phyloP scores from a whole-genome alignment of 1,140 invertebrate genomes.

The Meteorus sp. region DNA sequence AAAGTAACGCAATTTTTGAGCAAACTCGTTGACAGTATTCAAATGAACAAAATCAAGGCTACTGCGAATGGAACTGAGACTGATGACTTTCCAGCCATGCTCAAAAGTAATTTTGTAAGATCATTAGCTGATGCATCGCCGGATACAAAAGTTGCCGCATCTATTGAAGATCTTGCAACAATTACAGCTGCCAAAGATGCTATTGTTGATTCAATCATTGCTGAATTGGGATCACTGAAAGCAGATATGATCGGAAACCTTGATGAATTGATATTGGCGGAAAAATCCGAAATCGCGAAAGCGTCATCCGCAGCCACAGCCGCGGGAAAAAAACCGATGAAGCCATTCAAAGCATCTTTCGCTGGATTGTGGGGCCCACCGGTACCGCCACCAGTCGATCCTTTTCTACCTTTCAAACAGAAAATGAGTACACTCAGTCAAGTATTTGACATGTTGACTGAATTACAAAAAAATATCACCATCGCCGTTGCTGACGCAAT shows the following conservation, averaged over 20 bases:
- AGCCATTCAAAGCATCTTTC: conserved; percentile 37
- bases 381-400: conserved; percentile 35
- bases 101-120: conserved; percentile 18
- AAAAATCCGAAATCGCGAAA: too few species aligned
- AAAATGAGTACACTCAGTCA: conserved; percentile 48
- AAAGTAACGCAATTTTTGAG: conserved; percentile 48
- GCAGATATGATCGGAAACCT: conserved; percentile 47
- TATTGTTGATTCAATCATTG: conserved; percentile 46
- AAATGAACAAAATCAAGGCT: conserved; percentile 37
- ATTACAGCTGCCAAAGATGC: conserved; percentile 46
- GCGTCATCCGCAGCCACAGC: conserved; percentile 13
- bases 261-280: conserved; percentile 43
- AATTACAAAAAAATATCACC: conserved; percentile 49
- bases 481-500: conserved; percentile 37
- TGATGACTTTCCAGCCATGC: conserved; percentile 16
- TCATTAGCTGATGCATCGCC: conserved; percentile 31
- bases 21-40: conserved; percentile 48
- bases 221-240: conserved; percentile 47
- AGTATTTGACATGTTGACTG: conserved; percentile 53
- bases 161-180: conserved; percentile 41
- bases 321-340: conserved; percentile 36
- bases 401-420: conserved; percentile 46
- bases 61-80: conserved; percentile 4
- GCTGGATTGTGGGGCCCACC: conserved; percentile 35
- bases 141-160: conserved; percentile 32